Conservation (phyloP, 30 jellyfish, hydroid and myxozoan genomes). For the Turritopsis dohrnii region DNA sequence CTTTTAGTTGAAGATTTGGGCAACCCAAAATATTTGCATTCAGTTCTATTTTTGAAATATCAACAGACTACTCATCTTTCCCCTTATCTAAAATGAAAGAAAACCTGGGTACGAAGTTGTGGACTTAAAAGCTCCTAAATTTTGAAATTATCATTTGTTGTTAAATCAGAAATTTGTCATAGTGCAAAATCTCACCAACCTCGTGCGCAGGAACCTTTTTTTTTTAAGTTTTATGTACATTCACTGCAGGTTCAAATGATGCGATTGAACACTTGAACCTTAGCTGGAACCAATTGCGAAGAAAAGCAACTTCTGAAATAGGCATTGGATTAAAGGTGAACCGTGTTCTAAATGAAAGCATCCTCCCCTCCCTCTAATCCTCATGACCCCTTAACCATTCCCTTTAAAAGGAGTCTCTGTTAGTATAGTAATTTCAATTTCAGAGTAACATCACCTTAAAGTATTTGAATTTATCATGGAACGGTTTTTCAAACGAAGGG, state of each 20-base stretch:
- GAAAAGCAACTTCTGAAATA: slow-evolving; percentile 57
- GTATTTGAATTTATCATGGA: slow-evolving; percentile 69
- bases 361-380: neutral
- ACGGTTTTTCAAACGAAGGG: slow-evolving; percentile 77
- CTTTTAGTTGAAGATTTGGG: too few relatives aligned
- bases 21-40: too few relatives aligned
- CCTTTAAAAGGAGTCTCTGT: neutral
- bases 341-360: neutral
- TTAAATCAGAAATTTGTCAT: too few relatives aligned
- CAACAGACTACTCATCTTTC: too few relatives aligned
- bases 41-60: too few relatives aligned
- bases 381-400: neutral
- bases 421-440: neutral
- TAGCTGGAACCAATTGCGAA: slow-evolving; percentile 84
- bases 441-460: slow-evolving; percentile 65
- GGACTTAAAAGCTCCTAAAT: too few relatives aligned
- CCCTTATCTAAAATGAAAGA: too few relatives aligned
- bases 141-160: too few relatives aligned
- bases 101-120: too few relatives aligned
- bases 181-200: too few relatives aligned
- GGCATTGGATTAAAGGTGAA: slow-evolving; percentile 71
- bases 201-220: too few relatives aligned
- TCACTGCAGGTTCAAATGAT: slow-evolving; percentile 48
- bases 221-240: neutral
- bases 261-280: slow-evolving; percentile 66